A percentile compares a stretch with the other conserved stretches of the same genome.
Evolutionary conservation across 2,888 invertebrate genomes (phyloP).

Genomic region (Melanostoma mellinum): DNA sequence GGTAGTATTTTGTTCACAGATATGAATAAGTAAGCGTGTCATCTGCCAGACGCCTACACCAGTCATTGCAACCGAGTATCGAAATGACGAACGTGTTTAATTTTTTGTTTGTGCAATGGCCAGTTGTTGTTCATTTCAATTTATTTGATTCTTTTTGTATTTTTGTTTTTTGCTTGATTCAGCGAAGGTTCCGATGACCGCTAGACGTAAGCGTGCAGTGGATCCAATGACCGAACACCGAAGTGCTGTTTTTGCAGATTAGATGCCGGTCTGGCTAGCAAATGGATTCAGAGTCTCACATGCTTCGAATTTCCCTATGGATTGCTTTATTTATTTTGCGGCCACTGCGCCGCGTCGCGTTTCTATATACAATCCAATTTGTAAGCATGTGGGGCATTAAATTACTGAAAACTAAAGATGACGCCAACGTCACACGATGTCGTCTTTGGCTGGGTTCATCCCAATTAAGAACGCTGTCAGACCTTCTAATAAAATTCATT

Average conservation of each 20-base stretch:
- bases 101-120: slow-evolving; percentile 6
- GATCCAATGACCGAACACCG: slow-evolving; percentile 51
- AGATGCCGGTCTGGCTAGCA: slow-evolving; percentile 34
- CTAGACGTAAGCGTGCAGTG: slow-evolving; percentile 66
- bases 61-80: slow-evolving; percentile 16
- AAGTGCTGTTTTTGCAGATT: slow-evolving; percentile 17
- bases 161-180: background rate
- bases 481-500: slow-evolving; percentile 41
- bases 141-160: slow-evolving; percentile 5
- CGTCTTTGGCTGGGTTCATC: slow-evolving; percentile 6
- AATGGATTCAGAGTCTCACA: slow-evolving; percentile 49
- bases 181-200: slow-evolving; percentile 59
- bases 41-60: background rate
- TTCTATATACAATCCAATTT: background rate
- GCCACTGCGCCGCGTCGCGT: background rate
- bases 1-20: background rate
- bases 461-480: slow-evolving; percentile 36
- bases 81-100: slow-evolving; percentile 4
- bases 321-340: slow-evolving; percentile 25
- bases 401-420: slow-evolving; percentile 53
- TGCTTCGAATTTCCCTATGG: slow-evolving; percentile 47
- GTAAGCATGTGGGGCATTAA: slow-evolving; percentile 48
- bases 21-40: slow-evolving; percentile 9
- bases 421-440: slow-evolving; percentile 27
- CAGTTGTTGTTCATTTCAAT: background rate